Conservation (phyloP, 2,113 vertebrate species). For the Ceyx cyanopectus region DNA sequence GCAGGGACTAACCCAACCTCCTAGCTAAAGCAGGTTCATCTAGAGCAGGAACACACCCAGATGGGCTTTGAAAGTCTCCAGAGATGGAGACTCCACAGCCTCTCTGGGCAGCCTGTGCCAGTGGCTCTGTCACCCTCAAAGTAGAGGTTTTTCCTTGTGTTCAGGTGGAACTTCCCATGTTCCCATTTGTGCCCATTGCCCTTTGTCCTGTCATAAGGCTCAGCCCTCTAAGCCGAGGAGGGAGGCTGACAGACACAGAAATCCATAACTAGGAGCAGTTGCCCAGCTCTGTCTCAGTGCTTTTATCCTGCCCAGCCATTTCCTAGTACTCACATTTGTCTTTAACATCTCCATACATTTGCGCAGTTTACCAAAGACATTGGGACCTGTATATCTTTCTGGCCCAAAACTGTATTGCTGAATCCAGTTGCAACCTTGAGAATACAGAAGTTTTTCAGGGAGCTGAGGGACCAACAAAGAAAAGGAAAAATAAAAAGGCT, state of each 20-base stretch:
- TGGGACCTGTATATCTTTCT: constrained; percentile 81
- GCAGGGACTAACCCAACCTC: neutral
- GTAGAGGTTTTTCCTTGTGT: neutral
- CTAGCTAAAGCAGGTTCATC: neutral
- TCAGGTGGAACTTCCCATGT: too few species aligned
- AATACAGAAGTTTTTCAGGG: constrained; percentile 85
- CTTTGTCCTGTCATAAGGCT: neutral
- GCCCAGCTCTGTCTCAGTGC: neutral
- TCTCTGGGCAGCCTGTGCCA: neutral
- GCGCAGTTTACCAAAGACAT: constrained; percentile 81
- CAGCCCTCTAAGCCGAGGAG: neutral
- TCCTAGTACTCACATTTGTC: constrained; percentile 73
- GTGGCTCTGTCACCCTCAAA: neutral
- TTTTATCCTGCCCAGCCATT: neutral
- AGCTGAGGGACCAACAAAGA: constrained; percentile 58
- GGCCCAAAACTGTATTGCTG: constrained; percentile 86
- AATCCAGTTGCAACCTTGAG: constrained; percentile 88
- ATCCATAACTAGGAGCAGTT: neutral
- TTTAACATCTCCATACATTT: constrained; percentile 81
- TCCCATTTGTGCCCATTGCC: too few species aligned
- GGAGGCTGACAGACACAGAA: neutral
- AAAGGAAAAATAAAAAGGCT: neutral
- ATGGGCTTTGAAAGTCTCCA: neutral
- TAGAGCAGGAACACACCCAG: neutral
- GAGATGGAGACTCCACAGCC: neutral